Conservation (phyloP, 2,888 invertebrate species). For the Brenthis ino region DNA sequence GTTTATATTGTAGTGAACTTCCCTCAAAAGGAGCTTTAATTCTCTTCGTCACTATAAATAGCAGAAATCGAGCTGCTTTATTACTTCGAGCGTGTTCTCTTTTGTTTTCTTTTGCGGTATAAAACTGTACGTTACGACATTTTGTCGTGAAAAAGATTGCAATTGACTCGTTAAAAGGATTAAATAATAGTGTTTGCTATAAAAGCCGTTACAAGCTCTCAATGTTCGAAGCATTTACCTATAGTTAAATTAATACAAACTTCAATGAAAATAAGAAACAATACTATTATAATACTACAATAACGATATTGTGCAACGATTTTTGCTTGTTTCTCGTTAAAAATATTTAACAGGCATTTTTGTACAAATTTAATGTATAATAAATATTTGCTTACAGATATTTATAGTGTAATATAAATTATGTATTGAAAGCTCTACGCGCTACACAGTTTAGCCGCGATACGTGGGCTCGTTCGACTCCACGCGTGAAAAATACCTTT, state of each 20-base stretch:
- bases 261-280: slow-evolving; percentile 38
- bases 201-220: slow-evolving; percentile 19
- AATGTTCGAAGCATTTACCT: slow-evolving; percentile 11
- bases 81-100: slow-evolving; percentile 65
- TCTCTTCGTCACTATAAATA: slow-evolving; percentile 65
- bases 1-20: slow-evolving; percentile 65
- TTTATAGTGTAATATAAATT: no score
- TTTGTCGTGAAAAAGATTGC: slow-evolving; percentile 60
- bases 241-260: slow-evolving; percentile 7
- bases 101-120: slow-evolving; percentile 69
- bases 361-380: no score
- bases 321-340: not conserved
- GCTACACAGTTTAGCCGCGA: slow-evolving; percentile 53
- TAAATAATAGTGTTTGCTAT: slow-evolving; percentile 34
- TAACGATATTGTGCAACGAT: not conserved
- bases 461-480: slow-evolving; percentile 48
- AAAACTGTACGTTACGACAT: slow-evolving; percentile 66
- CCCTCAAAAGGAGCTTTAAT: slow-evolving; percentile 72
- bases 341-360: no score
- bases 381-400: no score
- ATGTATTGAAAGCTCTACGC: slow-evolving; percentile 53
- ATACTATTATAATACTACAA: slow-evolving; percentile 7
- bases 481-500: slow-evolving; percentile 75
- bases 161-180: slow-evolving; percentile 41
- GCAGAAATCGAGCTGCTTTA: slow-evolving; percentile 70